Conservation (phyloP, 92 coral and sea anemone genomes). For the Chrysogorgia sp. region DNA sequence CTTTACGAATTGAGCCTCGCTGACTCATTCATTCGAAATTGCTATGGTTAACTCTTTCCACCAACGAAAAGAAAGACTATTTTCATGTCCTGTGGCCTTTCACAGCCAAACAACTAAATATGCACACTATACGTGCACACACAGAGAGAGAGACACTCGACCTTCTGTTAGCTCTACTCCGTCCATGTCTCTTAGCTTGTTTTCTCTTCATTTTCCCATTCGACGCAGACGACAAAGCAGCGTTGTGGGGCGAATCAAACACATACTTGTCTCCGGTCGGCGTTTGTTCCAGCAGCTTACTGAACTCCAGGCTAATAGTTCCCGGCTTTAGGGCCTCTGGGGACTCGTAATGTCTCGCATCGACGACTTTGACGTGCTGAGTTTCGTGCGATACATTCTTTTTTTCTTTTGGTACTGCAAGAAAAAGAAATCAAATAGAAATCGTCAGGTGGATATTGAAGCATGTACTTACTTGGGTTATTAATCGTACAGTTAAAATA, state of each 20-base stretch:
- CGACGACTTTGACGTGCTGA: constrained; percentile 89
- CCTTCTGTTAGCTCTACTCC: constrained; percentile 48
- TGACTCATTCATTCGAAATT: too few species aligned
- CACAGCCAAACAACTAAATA: too few species aligned
- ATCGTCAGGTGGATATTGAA: too few species aligned
- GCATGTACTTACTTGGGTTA: too few species aligned
- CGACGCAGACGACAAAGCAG: constrained; percentile 34
- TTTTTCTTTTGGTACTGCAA: constrained; percentile 70
- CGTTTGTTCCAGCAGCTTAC: constrained; percentile 32
- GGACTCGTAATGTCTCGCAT: constrained; percentile 70
- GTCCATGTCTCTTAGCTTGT: constrained; percentile 48
- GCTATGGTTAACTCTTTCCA: too few species aligned
- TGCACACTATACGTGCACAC: not conserved
- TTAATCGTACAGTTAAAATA: too few species aligned
- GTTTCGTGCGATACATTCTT: constrained; percentile 69
- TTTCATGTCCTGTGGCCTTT: too few species aligned
- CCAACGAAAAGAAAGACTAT: too few species aligned
- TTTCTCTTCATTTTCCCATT: constrained; percentile 25
- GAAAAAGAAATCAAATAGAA: not conserved
- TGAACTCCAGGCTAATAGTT: constrained; percentile 35
- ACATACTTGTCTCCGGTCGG: constrained; percentile 47
- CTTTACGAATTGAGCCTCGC: too few species aligned
- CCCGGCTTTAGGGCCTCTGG: constrained; percentile 31
- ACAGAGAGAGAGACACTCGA: constrained; percentile 22
- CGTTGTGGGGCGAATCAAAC: constrained; percentile 41